These are phyloP conservation scores for Seriola quinqueradiata DNA, from an alignment of 2,113 vertebrate genomes.

Conservation along the genomic window DNA sequence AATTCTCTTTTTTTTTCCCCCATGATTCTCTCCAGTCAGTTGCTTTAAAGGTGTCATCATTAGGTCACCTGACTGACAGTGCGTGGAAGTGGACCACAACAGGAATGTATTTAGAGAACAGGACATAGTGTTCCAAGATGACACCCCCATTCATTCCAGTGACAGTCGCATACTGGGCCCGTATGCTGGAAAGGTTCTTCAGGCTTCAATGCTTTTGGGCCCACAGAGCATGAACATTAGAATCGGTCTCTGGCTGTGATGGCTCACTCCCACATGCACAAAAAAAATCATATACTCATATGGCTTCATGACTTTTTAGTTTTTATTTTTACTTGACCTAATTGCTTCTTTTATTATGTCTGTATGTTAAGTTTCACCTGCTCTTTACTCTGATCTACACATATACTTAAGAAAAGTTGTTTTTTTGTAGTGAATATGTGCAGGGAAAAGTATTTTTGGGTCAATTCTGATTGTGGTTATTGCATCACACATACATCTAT, in stretches of 20 bases:
- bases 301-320: too few species aligned
- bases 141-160: constrained; percentile 11
- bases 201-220: constrained; percentile 26
- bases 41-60: not conserved
- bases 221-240: constrained; percentile 5
- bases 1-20: not conserved
- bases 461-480: too few species aligned
- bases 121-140: constrained; percentile 10
- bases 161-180: not conserved
- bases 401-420: too few species aligned
- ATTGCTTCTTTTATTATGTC: too few species aligned
- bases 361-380: too few species aligned
- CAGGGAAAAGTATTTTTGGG: too few species aligned
- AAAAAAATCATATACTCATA: not conserved
- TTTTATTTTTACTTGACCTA: too few species aligned
- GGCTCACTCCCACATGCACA: not conserved
- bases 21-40: constrained; percentile 23
- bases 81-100: not conserved
- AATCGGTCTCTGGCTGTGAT: constrained; percentile 2
- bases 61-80: constrained; percentile 23
- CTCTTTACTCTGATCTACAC: too few species aligned
- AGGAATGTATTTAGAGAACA: constrained; percentile 16
- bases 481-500: too few species aligned
- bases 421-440: too few species aligned
- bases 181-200: constrained; percentile 26